Base-by-base conservation (phyloP, 2,888 invertebrate genomes). In the Rhagium mordax region DNA sequence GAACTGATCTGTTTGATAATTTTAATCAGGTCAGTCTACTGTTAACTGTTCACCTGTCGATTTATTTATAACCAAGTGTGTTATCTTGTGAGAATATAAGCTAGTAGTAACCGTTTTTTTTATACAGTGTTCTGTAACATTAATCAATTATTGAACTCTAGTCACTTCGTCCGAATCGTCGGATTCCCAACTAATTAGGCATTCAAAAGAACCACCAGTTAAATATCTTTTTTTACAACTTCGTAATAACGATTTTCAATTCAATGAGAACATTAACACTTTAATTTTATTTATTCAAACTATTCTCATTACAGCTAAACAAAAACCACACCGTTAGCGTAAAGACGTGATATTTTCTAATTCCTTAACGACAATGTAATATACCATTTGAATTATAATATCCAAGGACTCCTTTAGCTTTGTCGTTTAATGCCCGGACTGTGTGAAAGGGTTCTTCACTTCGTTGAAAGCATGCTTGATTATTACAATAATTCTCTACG, bases 241-340 rank as follows among this genome's bases (percentile, higher is more conserved):
- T 21, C 20, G 24, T 57, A 55, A 57, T 67, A 57, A 67, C 57
- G 67, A 57, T 47, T 67, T 67, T 47, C 65, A 55, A 67, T 47
- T 67, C 67, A 27, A 57, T 67, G 67, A 41, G 67, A 67, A 20
- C 57, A 67, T 67, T 67, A 67, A 57, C 67, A 57, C 67, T 41
- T 51, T 21, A 55, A 53, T 57, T 51, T 67, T 67, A 57, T 57
- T 67, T 67, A 67, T 67, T 61, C 61, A n/a, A 48, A 61, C 61
- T 47, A 61, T 61, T 57, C 67, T 57, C 55, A 67, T 57, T 67
- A 67, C 55, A 47, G 24, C 55, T 67, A 67, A 27, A 67, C 67
- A 67, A 67, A 67, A 67, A 67, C 41, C 24, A 33, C 7, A 57
- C 67, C 67, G 67, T 67, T 65, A 57, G 47, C 24, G 33, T 10